Base-by-base conservation (phyloP, 1,140 invertebrate species). In the Lutraria rhynchaena region DNA sequence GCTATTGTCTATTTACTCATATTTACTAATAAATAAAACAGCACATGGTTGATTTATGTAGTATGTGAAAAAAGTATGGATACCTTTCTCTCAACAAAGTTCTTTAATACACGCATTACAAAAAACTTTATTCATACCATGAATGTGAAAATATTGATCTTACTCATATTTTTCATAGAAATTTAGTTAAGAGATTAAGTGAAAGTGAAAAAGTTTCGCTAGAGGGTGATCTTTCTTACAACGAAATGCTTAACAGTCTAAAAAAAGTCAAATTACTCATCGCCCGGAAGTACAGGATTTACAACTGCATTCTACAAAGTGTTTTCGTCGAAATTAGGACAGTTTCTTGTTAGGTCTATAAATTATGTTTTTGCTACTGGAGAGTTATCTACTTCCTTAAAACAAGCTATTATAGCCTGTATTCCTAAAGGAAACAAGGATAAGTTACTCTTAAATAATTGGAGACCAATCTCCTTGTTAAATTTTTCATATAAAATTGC, bases 231-330 rank as follows among this genome's bases (percentile, higher is more conserved):
- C 7, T 73, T 11, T 24, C 51, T 24, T n/a, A 57, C 22, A n/a
- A 33, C 19, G 69, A 73, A 57, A 19, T 53, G 1, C 5, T 24
- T 33, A 17, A 37, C 53, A 1, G n/a, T 73, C 19, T 51, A 63
- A 41, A 49, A 65, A 27, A 77, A 65, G 74, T 65, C 63, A 65
- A 77, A 77, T 63, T 33, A 63, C 24, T 3, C 46, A 65, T 35
- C 24, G 22, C 58, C 74, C 0, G 74, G 46, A 13, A 51, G 13
- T 35, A 44, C 29, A 4, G 58, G 74, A 27, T 80, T 58, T 55
- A 35, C 13, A 17, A 27, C 15, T 33, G 7, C 35, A 22, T 5
- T 73, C 58, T 73, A 41, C 19, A 80, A 80, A 49, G 19, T 70
- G 1, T 80, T 80, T 60, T 80, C 63, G 76, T 69, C 19, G 4